Conservation (phyloP, 2,888 invertebrate genomes). For the Scaptomyza reducta region DNA sequence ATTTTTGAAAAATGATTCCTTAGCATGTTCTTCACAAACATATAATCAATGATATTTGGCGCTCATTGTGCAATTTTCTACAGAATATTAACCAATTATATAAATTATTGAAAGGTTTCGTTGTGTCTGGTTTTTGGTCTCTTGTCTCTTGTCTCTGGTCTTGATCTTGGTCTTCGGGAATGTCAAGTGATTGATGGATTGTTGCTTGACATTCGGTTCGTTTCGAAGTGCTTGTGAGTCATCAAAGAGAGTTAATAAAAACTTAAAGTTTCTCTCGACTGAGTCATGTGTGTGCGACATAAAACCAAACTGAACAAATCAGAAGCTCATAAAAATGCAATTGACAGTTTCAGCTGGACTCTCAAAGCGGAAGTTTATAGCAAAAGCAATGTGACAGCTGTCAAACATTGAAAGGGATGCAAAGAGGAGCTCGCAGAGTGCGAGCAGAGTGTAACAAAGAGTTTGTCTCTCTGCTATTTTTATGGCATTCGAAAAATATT, state of each 20-base stretch:
- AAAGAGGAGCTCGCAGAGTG: too few species aligned
- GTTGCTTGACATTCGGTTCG: conserved; percentile 27
- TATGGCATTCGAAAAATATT: conserved; percentile 50
- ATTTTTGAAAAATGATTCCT: conserved; percentile 55
- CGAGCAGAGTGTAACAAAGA: conserved; percentile 12
- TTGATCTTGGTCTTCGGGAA: conserved; percentile 22
- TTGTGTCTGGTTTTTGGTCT: background rate
- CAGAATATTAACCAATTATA: conserved; percentile 57
- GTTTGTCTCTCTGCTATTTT: conserved; percentile 27
- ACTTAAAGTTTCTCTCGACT: conserved; percentile 13
- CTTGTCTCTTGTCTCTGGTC: background rate
- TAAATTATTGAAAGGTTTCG: conserved; percentile 50
- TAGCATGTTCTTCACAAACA: conserved; percentile 19
- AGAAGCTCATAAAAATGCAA: conserved; percentile 68
- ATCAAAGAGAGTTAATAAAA: conserved; percentile 4
- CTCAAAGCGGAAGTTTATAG: conserved; percentile 48
- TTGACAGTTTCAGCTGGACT: conserved; percentile 50
- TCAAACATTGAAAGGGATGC: conserved; percentile 30
- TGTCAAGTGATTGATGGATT: conserved; percentile 63
- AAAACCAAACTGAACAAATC: conserved; percentile 29
- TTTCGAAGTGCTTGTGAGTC: conserved; percentile 27
- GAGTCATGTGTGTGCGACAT: conserved; percentile 47
- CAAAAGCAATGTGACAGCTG: conserved; percentile 51
- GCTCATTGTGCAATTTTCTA: conserved; percentile 42
- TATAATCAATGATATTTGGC: conserved; percentile 34